phyloP scores from a whole-genome alignment of 2,888 invertebrate genomes.

The Microdon myrmicae region DNA sequence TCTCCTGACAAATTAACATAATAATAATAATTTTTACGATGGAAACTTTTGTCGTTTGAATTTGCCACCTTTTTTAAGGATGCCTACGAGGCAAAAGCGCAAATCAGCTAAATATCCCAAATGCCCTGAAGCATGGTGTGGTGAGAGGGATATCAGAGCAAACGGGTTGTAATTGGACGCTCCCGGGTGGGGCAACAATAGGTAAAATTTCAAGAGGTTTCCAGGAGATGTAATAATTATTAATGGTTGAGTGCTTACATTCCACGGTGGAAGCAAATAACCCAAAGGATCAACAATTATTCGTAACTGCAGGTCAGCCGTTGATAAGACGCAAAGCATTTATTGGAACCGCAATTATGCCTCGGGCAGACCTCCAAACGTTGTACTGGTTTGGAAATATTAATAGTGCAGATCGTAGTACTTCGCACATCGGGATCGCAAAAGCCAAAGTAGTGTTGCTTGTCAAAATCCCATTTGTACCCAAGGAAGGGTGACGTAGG shows the following conservation, averaged over 20 bases:
- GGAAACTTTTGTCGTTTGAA: constrained; percentile 44
- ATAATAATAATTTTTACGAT: constrained; percentile 47
- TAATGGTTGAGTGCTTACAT: constrained; percentile 24
- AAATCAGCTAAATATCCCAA: constrained; percentile 40
- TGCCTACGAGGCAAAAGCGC: constrained; percentile 32
- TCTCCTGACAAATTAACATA: constrained; percentile 45
- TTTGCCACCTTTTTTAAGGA: constrained; percentile 25
- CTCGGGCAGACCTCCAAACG: too few species aligned
- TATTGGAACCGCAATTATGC: neutral
- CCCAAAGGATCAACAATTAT: constrained; percentile 23
- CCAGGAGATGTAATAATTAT: constrained; percentile 37
- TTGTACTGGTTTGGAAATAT: too few species aligned
- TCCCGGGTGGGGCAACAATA: constrained; percentile 1
- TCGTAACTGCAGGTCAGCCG: neutral
- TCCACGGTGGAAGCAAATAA: constrained; percentile 12
- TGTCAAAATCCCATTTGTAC: too few species aligned
- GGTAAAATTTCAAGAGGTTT: constrained; percentile 28
- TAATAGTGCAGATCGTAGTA: too few species aligned
- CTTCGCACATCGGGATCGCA: too few species aligned
- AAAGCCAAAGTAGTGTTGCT: too few species aligned
- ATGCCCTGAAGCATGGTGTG: constrained; percentile 17
- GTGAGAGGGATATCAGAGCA: neutral
- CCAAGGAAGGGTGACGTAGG: too few species aligned
- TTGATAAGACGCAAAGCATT: constrained; percentile 11
- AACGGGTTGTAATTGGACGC: constrained; percentile 40